Conservation (phyloP, 2,888 invertebrate genomes). For the Eristalinus aeneus region DNA sequence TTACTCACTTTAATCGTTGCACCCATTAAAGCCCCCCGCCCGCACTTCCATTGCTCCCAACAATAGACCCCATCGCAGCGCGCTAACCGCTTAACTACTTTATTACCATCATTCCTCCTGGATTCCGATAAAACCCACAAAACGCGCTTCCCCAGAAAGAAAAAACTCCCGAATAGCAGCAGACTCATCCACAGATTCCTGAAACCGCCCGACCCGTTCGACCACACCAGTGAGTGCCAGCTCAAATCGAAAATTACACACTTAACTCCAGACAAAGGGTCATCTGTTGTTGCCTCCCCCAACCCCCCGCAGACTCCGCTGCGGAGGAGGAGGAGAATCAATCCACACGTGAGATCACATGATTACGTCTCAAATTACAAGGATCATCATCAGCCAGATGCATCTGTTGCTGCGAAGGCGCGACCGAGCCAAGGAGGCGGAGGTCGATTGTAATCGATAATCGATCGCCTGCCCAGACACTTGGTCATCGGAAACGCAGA, state of each 20-base stretch:
- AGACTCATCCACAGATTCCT: not conserved
- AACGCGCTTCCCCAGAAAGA: not conserved
- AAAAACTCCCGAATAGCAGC: not conserved
- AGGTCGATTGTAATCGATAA: conserved; percentile 58
- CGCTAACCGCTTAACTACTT: not conserved
- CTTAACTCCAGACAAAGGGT: conserved; percentile 43
- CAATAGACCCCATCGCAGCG: not conserved
- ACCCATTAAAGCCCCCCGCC: not conserved
- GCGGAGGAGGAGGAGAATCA: conserved; percentile 33
- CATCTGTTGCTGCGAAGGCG: conserved; percentile 38
- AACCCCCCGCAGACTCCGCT: conserved; percentile 12
- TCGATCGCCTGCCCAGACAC: conserved; percentile 69
- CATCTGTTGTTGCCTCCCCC: not conserved
- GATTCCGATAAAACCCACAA: not conserved
- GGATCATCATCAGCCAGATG: conserved; percentile 48
- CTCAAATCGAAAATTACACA: conserved; percentile 60
- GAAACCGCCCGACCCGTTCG: not conserved
- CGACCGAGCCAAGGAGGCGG: conserved; percentile 32
- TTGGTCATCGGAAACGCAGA: conserved; percentile 55
- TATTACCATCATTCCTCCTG: not conserved
- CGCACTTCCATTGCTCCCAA: too few species aligned
- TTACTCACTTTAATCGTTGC: not conserved
- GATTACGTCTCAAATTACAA: conserved; percentile 66
- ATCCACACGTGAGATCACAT: conserved; percentile 58
- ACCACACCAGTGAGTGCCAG: conserved; percentile 9